Percentiles rank a stretch among this genome's conserved stretches.
These are phyloP conservation scores for Pseudomyrmex dendroicus DNA, from an alignment of 1,140 invertebrate species.

Conservation along the genomic window DNA sequence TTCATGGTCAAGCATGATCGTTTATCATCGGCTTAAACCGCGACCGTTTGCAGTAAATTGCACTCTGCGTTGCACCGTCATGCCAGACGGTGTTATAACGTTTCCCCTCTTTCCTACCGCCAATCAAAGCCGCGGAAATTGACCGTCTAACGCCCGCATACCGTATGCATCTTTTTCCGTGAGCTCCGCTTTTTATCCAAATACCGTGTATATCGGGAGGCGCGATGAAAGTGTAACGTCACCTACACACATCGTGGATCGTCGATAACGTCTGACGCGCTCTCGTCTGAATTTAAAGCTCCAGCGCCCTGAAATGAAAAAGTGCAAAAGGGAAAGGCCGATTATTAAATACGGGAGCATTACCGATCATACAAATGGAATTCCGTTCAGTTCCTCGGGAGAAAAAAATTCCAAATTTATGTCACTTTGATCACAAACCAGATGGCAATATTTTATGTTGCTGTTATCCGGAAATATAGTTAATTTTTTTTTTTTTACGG, in stretches of 20 bases:
- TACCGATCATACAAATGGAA: conserved; percentile 48
- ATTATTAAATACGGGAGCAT: conserved; percentile 53
- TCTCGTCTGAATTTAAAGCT: conserved; percentile 54
- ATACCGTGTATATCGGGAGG: conserved; percentile 37
- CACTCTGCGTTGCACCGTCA: conserved; percentile 65
- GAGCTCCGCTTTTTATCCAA: conserved; percentile 50
- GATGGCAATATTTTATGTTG: conserved; percentile 21
- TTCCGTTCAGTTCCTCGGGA: conserved; percentile 33
- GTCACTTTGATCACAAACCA: conserved; percentile 39
- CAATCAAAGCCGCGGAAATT: conserved; percentile 76
- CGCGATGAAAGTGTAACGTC: conserved; percentile 51
- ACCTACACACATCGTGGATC: conserved; percentile 32
- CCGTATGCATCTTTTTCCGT: conserved; percentile 64
- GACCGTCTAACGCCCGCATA: conserved; percentile 71
- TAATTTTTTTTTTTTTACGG: conserved; percentile 29
- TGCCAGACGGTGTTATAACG: conserved; percentile 72
- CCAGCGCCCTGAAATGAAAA: conserved; percentile 18
- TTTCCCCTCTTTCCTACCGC: conserved; percentile 69
- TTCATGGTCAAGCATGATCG: conserved; percentile 67
- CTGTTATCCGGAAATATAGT: conserved; percentile 13
- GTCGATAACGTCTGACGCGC: conserved; percentile 47
- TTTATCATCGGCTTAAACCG: conserved; percentile 72
- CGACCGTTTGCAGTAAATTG: conserved; percentile 70
- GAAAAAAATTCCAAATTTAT: conserved; percentile 37
- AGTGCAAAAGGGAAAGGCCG: conserved; percentile 44